phyloP scores from a whole-genome alignment of 2,113 vertebrate species.

The Numenius arquata region DNA sequence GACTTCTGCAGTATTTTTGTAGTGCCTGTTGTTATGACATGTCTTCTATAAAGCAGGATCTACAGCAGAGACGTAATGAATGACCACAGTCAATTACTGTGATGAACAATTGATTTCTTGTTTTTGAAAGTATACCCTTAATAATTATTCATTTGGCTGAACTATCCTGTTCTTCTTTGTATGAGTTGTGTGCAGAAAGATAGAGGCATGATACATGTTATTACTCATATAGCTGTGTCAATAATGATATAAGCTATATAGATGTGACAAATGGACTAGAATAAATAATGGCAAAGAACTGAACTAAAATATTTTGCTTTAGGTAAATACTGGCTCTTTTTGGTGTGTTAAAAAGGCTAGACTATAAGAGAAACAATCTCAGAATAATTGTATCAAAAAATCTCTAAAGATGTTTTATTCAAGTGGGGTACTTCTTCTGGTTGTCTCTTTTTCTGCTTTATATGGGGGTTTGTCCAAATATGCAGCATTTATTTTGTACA shows the following conservation, averaged over 20 bases:
- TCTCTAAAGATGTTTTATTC: not conserved
- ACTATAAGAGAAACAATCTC: not conserved
- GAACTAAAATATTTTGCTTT: constrained; percentile 17
- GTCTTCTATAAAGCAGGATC: not conserved
- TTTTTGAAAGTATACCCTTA: constrained; percentile 20
- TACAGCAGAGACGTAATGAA: not conserved
- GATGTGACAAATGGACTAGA: not conserved
- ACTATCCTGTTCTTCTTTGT: not conserved
- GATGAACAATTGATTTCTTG: constrained; percentile 33
- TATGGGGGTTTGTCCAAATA: not conserved
- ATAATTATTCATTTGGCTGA: constrained; percentile 35
- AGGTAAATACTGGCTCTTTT: not conserved
- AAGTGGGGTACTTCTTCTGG: not conserved
- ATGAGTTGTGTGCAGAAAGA: not conserved
- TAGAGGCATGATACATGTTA: constrained; percentile 2
- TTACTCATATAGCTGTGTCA: constrained; percentile 34
- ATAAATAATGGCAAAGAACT: constrained; percentile 4
- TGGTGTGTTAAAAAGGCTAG: not conserved
- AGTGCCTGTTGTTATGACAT: not conserved
- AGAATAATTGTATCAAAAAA: not conserved
- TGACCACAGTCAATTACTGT: not conserved
- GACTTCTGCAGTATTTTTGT: not conserved
- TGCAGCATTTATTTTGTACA: not conserved
- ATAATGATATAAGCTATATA: not conserved
- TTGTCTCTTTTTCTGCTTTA: not conserved